Base-by-base conservation (phyloP, 2,888 invertebrate genomes). In the Euclidia mi region DNA sequence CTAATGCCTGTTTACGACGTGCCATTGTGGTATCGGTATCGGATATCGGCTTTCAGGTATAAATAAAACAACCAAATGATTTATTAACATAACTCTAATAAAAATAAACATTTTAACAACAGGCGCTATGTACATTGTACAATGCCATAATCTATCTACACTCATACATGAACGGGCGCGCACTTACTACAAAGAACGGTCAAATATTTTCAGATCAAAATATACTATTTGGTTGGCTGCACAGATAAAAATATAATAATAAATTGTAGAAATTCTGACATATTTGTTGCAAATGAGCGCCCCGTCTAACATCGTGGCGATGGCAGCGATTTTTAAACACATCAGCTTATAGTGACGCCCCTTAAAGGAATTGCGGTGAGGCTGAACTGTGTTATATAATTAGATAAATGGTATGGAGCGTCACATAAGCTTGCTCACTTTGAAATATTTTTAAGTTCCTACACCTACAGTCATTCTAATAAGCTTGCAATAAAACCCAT, bases 51-150 rank as follows among this genome's bases (percentile, higher is more conserved):
- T 12, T 31, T 2, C 17, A 3, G 32, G 9, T 12, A 25, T 1
- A 82, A 92, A 91, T 90, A 77, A 92, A 92, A 93, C 84, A 62
- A 52, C 72, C 67, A 59, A 65, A 52, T 88, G 88, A 91, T 92
- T 91, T 88, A 91, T 90, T 92, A 94, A 94, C 91, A 87, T 93
- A 93, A 92, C 88, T 94, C 91, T 94, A 94, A 93, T 93, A 91
- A 93, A 90, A 93, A 92, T 93, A 92, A 94, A 92, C 90, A 88
- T 89, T 90, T 90, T 81, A 94, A 94, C 93, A 94, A 93, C 89
- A 89, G 87, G 90, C 91, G 75, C 77, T 91, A 75, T 82, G 92
- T 74, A 74, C 76, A 74, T 76, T 92, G 85, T 92, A 94, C 93
- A 93, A 79, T 79, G 85, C 83, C 83, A 79, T 83, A 78, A 49